Conservation (phyloP, 2,888 invertebrate species). For the Eupelmus urozonus region DNA sequence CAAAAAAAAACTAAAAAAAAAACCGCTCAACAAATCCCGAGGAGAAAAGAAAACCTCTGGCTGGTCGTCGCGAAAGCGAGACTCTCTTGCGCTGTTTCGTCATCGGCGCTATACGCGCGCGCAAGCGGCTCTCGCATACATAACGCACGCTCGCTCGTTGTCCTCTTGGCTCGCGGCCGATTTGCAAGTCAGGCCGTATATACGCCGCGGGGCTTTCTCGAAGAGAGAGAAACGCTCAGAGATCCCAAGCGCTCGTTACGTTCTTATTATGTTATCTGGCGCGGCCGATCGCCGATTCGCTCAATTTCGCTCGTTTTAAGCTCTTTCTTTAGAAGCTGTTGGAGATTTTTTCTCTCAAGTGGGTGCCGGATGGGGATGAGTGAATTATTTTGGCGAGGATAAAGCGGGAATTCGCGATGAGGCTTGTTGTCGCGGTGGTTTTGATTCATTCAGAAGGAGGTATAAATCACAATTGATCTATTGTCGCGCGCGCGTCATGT, state of each 20-base stretch:
- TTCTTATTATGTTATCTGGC: conserved; percentile 13
- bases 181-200: conserved; percentile 30
- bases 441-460: too few relatives aligned
- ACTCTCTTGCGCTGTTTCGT: conserved; percentile 21
- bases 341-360: too few relatives aligned
- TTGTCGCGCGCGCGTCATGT: too few relatives aligned
- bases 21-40: neutral
- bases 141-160: neutral
- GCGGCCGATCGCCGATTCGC: neutral
- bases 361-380: too few relatives aligned
- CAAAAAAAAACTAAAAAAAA: neutral
- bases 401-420: too few relatives aligned
- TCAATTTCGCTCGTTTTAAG: too few relatives aligned
- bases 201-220: conserved; percentile 21
- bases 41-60: neutral
- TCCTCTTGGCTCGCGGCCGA: conserved; percentile 26
- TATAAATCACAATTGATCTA: too few relatives aligned
- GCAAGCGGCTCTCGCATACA: conserved; percentile 7
- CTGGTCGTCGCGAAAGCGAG: conserved; percentile 18
- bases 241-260: neutral
- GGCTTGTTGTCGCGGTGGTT: too few relatives aligned
- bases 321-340: too few relatives aligned
- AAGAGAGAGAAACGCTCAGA: neutral
- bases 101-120: neutral
- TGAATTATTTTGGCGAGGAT: too few relatives aligned